Percentiles rank a stretch among this genome's conserved stretches.
phyloP scores from a whole-genome alignment of 2,797 vertebrate genomes.

The Macroramphosus scolopax region DNA sequence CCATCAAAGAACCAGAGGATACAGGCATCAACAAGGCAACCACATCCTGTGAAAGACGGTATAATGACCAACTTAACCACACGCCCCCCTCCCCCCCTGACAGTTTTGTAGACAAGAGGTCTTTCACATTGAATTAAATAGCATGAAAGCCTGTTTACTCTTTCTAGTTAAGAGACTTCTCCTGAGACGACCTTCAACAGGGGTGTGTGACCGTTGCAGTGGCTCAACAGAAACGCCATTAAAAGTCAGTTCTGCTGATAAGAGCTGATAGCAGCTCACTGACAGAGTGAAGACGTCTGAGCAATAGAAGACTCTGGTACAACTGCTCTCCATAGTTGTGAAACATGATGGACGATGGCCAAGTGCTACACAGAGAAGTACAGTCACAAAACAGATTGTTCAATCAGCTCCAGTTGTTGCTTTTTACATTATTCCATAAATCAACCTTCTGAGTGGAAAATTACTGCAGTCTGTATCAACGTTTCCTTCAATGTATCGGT shows the following conservation, averaged over 20 bases:
- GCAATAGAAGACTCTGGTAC: too few relatives aligned
- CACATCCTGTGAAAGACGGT: conserved; percentile 41
- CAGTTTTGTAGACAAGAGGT: too few relatives aligned
- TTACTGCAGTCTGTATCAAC: background rate
- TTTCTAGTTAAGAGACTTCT: too few relatives aligned
- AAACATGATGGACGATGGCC: background rate
- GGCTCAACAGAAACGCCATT: background rate
- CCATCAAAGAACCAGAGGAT: conserved; percentile 3
- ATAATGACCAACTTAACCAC: too few relatives aligned
- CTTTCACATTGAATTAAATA: too few relatives aligned
- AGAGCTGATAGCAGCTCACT: conserved; percentile 13
- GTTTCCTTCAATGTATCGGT: too few relatives aligned
- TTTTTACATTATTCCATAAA: background rate
- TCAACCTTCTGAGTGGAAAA: background rate
- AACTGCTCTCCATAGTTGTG: background rate
- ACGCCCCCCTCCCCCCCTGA: too few relatives aligned
- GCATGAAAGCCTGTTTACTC: too few relatives aligned
- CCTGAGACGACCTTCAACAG: too few relatives aligned
- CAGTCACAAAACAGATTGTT: too few relatives aligned
- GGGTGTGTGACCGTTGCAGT: too few relatives aligned
- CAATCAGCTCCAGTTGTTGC: too few relatives aligned
- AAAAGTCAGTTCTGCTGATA: conserved; percentile 19
- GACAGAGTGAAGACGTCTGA: conserved; percentile 6
- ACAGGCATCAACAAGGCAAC: conserved; percentile 19
- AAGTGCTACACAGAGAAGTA: background rate